Conservation (phyloP, 2,113 vertebrate species). For the Merops nubicus region DNA sequence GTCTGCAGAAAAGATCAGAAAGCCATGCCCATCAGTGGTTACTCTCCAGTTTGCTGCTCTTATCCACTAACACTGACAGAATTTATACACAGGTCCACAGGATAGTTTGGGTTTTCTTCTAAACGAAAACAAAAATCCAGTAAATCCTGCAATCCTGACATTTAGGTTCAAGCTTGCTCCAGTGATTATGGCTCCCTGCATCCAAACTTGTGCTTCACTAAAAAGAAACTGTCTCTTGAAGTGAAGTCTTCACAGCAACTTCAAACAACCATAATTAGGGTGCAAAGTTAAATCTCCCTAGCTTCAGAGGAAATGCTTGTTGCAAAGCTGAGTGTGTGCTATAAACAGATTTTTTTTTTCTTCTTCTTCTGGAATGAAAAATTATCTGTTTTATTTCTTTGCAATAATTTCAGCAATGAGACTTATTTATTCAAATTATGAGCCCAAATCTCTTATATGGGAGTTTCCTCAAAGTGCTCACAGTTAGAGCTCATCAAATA, state of each 20-base stretch:
- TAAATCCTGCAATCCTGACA: background rate
- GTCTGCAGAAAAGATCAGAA: background rate
- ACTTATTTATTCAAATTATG: background rate
- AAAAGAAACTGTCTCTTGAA: background rate
- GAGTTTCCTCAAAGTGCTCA: background rate
- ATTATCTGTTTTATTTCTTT: background rate
- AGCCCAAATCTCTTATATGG: background rate
- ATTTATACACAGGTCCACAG: background rate
- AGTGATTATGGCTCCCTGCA: background rate
- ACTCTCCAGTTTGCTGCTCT: background rate
- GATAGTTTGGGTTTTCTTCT: background rate
- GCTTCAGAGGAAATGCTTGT: background rate
- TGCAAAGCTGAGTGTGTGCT: background rate
- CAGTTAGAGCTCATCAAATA: background rate
- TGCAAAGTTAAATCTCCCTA: background rate
- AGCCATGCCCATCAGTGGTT: background rate
- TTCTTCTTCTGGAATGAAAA: background rate
- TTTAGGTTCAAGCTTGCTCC: background rate
- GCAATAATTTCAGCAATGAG: background rate
- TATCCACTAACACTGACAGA: rapidly evolving
- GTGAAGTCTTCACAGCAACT: background rate
- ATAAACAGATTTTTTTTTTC: background rate
- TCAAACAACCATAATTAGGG: background rate
- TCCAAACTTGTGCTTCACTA: background rate
- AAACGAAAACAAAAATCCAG: background rate